phyloP scores from a whole-genome alignment of 1,140 invertebrate genomes.

The Oedothorax gibbosus region DNA sequence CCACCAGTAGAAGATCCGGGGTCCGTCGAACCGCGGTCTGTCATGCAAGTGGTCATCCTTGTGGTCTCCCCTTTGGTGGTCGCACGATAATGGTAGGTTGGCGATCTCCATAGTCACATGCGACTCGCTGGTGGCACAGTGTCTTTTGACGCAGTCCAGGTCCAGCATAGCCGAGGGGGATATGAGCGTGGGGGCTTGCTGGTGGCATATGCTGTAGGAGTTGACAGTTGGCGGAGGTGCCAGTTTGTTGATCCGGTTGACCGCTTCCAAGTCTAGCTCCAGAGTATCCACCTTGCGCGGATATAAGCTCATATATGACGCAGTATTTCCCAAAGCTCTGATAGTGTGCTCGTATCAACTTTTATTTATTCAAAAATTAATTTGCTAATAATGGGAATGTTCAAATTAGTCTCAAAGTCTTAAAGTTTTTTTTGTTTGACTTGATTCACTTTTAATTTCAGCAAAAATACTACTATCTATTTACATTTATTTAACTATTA shows the following conservation, averaged over 20 bases:
- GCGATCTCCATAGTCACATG: constrained; percentile 58
- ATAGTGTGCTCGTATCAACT: neutral
- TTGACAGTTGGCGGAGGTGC: constrained; percentile 4
- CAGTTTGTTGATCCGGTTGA: constrained; percentile 34
- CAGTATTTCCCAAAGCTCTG: constrained; percentile 23
- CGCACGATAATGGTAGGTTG: constrained; percentile 46
- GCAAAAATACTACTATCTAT: too few species aligned
- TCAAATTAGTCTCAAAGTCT: too few species aligned
- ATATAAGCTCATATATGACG: constrained; percentile 59
- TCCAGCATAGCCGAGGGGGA: constrained; percentile 51
- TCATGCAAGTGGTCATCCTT: neutral
- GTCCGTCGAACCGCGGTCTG: constrained; percentile 39
- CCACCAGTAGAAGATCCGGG: constrained; percentile 57
- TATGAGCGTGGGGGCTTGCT: constrained; percentile 21
- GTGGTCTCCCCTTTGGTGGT: constrained; percentile 33
- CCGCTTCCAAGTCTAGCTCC: constrained; percentile 49
- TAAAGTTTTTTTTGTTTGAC: too few species aligned
- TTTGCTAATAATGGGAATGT: too few species aligned
- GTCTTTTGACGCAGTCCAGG: constrained; percentile 53
- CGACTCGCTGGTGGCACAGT: constrained; percentile 55
- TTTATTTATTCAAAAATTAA: neutral
- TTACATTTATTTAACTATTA: too few species aligned
- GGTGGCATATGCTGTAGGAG: constrained; percentile 20
- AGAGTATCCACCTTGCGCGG: constrained; percentile 44
- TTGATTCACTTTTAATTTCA: too few species aligned